A percentile compares a stretch with the other conserved stretches of the same genome.
phyloP scores from a whole-genome alignment of 2,113 vertebrate genomes.

The Loxodonta africana region DNA sequence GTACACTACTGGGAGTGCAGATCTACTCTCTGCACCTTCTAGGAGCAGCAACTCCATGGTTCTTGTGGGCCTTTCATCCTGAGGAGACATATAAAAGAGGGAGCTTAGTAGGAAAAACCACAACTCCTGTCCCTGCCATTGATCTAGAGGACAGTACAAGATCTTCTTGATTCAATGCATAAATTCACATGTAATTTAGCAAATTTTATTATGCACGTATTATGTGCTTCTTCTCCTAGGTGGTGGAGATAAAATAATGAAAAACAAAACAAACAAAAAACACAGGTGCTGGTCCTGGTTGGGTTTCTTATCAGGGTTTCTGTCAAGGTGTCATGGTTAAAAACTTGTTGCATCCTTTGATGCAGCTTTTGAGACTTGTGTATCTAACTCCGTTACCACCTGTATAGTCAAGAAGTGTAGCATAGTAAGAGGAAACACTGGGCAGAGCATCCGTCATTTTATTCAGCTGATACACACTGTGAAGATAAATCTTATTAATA shows the following conservation, averaged over 20 bases:
- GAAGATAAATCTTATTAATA: constrained; percentile 25
- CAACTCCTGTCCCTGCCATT: not conserved
- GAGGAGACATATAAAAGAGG: not conserved
- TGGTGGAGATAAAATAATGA: not conserved
- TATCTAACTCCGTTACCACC: not conserved
- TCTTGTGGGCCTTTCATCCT: not conserved
- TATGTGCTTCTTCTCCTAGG: not conserved
- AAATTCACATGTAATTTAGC: not conserved
- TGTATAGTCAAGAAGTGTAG: not conserved
- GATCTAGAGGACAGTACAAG: not conserved
- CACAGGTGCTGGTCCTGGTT: not conserved
- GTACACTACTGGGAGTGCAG: too few relatives aligned
- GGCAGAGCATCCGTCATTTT: not conserved
- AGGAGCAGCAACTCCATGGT: not conserved
- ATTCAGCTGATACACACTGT: not conserved
- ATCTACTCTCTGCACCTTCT: not conserved
- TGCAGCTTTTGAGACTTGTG: not conserved
- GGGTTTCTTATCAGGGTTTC: not conserved
- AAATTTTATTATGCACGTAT: not conserved
- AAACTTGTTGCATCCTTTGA: not conserved
- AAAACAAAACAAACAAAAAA: not conserved
- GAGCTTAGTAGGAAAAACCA: not conserved
- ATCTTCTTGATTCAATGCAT: not conserved
- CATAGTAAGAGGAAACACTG: not conserved
- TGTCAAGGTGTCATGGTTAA: not conserved